These are phyloP conservation scores for Hyalella azteca DNA, from an alignment of 2,888 invertebrate species.

Conservation along the genomic window DNA sequence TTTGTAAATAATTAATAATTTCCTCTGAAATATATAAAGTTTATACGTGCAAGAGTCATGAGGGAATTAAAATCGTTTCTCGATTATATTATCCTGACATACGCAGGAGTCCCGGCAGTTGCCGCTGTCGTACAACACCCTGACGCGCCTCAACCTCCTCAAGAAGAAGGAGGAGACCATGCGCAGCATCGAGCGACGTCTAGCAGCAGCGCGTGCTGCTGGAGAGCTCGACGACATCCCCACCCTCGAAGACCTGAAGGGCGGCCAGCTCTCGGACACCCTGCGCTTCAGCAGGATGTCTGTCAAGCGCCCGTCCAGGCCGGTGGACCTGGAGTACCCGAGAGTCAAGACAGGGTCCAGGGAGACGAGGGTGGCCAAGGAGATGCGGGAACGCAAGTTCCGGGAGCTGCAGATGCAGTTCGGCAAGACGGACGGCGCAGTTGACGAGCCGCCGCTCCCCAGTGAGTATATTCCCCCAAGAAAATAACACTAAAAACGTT, in stretches of 20 bases:
- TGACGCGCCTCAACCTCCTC: slow-evolving; percentile 56
- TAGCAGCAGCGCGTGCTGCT: slow-evolving; percentile 40
- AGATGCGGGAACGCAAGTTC: slow-evolving; percentile 53
- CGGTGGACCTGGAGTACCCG: not conserved
- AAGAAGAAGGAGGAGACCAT: slow-evolving; percentile 57
- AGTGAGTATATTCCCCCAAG: no score
- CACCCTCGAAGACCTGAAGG: not conserved
- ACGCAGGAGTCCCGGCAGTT: slow-evolving; percentile 38
- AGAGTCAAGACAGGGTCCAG: not conserved
- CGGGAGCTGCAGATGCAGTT: slow-evolving; percentile 40
- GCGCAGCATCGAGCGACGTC: slow-evolving; percentile 53
- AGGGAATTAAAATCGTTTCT: no score
- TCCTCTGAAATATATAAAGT: no score
- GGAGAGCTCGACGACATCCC: slow-evolving; percentile 26
- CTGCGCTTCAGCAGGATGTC: slow-evolving; percentile 18
- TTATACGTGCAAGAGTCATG: no score
- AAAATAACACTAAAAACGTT: no score
- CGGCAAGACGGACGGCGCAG: not conserved
- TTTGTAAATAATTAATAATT: no score
- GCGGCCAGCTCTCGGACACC: not conserved
- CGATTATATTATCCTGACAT: no score
- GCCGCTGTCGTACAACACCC: slow-evolving; percentile 48
- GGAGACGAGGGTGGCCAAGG: slow-evolving; percentile 39
- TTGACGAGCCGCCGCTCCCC: not conserved
- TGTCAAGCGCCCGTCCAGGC: not conserved